These are phyloP conservation scores for Sebastes steindachneri DNA, from an alignment of 2,797 vertebrate species.

Conservation along the genomic window DNA sequence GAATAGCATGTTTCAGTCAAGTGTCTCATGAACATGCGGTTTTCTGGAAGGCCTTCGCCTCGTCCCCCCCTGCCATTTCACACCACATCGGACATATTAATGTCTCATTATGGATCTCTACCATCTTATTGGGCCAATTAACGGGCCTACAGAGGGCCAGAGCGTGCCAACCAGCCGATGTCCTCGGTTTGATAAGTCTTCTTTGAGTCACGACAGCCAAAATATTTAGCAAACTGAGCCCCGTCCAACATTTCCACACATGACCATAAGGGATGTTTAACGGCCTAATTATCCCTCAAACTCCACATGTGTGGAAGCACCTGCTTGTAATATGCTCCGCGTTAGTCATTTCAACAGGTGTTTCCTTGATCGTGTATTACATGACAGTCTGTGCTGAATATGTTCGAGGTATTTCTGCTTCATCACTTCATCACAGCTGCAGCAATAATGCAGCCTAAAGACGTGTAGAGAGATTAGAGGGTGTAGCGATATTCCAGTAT, in stretches of 20 bases:
- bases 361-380: slow-evolving; percentile 28
- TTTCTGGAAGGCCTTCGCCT: slow-evolving; percentile 14
- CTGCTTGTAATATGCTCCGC: neutral
- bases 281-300: slow-evolving; percentile 19
- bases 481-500: neutral
- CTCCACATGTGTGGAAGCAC: neutral
- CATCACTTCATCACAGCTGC: slow-evolving; percentile 5
- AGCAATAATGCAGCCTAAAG: neutral
- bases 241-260: neutral
- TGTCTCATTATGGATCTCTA: slow-evolving; percentile 7
- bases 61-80: slow-evolving; percentile 7
- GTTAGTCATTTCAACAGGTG: slow-evolving; percentile 43
- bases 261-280: slow-evolving; percentile 16
- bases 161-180: slow-evolving; percentile 8
- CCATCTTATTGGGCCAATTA: slow-evolving; percentile 38
- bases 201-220: neutral
- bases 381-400: slow-evolving; percentile 4
- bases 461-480: neutral
- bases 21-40: slow-evolving; percentile 33
- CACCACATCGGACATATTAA: slow-evolving; percentile 35
- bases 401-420: neutral
- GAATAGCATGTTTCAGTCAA: neutral
- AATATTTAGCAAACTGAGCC: neutral
- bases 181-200: neutral
- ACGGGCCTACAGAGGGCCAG: neutral